phyloP scores from a whole-genome alignment of 2,113 vertebrate genomes.

The Asarcornis scutulata region DNA sequence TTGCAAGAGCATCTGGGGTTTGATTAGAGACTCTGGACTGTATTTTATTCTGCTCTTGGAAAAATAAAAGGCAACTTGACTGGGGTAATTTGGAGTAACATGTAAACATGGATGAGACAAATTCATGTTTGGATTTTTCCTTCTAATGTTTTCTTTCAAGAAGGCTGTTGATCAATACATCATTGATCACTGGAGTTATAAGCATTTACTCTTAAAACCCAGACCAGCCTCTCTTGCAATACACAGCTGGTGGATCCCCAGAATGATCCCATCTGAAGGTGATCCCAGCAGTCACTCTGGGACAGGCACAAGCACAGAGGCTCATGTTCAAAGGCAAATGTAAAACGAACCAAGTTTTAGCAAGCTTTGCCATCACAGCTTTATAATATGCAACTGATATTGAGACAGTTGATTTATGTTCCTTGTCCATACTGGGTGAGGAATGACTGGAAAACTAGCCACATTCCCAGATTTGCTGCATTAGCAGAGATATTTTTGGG shows the following conservation, averaged over 20 bases:
- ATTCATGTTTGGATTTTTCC: neutral
- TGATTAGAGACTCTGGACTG: neutral
- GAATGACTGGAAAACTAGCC: neutral
- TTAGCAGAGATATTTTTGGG: neutral
- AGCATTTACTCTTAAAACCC: neutral
- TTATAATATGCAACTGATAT: neutral
- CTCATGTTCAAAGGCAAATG: neutral
- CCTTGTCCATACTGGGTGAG: accelerated
- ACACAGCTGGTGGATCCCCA: neutral
- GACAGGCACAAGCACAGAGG: neutral
- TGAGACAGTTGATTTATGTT: neutral
- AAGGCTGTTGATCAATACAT: neutral
- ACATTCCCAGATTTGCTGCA: neutral
- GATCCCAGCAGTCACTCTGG: neutral
- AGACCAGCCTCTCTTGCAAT: neutral
- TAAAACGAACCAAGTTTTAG: neutral
- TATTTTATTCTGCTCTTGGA: neutral
- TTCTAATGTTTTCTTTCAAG: neutral
- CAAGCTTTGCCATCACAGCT: neutral
- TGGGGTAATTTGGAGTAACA: neutral
- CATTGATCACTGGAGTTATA: neutral
- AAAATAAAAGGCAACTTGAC: neutral
- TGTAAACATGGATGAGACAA: neutral
- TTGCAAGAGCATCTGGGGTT: neutral
- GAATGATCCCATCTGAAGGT: neutral